Conservation (phyloP, 2,113 vertebrate genomes). For the Hystrix brachyura region DNA sequence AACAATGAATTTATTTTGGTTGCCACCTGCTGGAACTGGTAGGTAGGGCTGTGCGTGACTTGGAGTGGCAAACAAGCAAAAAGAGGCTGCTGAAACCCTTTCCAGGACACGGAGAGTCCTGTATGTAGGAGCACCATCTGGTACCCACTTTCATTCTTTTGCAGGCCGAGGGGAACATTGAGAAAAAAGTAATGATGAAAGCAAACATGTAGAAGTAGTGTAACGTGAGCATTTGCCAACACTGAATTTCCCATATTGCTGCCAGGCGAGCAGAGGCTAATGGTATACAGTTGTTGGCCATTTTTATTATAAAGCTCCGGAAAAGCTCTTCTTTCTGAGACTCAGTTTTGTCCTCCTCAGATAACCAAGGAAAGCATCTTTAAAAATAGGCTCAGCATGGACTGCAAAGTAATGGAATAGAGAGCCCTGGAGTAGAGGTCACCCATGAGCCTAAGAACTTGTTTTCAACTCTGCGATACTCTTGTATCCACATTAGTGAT, state of each 20-base stretch:
- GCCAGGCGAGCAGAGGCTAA: not conserved
- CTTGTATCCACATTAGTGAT: not conserved
- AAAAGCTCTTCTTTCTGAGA: not conserved
- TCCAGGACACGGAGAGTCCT: not conserved
- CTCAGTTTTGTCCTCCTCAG: not conserved
- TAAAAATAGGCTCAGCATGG: not conserved
- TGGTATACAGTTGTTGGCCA: fast-evolving
- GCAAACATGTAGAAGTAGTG: conserved; percentile 26
- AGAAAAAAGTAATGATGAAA: not conserved
- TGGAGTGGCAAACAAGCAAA: not conserved
- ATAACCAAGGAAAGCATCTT: not conserved
- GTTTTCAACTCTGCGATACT: not conserved
- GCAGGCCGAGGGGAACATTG: not conserved
- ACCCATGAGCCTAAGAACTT: not conserved
- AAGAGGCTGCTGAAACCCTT: not conserved
- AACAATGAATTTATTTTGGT: not conserved
- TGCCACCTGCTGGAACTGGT: not conserved
- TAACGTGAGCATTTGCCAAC: not conserved
- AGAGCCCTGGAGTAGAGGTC: not conserved
- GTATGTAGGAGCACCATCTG: not conserved
- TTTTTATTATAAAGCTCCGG: not conserved
- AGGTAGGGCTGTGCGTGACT: conserved; percentile 6
- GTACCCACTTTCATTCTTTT: conserved; percentile 38
- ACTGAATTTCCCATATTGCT: not conserved
- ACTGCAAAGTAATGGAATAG: not conserved